Evolutionary conservation across 2,113 vertebrate species (phyloP), one percentile per base, ranked within the genome.

Genomic region (Gymnarchus niloticus): DNA sequence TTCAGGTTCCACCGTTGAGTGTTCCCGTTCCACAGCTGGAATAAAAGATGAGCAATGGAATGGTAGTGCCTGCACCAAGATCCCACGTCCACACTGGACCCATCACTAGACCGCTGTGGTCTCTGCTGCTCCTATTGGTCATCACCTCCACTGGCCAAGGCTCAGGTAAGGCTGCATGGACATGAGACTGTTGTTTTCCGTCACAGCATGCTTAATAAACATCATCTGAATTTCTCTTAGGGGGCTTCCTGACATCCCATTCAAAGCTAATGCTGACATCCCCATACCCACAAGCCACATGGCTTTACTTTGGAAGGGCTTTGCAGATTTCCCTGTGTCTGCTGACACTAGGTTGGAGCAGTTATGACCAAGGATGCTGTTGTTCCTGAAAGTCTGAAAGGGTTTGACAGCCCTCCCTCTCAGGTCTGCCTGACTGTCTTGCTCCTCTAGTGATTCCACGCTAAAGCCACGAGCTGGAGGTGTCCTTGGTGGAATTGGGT

Each of bases 11-110:
- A 81, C 81, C 81, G 19, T n/a, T 69, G 69, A 86, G 86, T 59
- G 77, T 46, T 78, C 88, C 89, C 89, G 89, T 88, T 91, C 90
- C 90, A 91, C 86, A 87, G 86, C 87, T 52, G 84, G 59, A 84
- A 78, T 83, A 51, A 85, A 94, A 93, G 87, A 94, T 94, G 93
- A 91, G 92, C 92, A 89, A 94, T 94, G 93, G 93, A 92, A 94
- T 93, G 90, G 88, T 83, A 89, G 88, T 90, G 90, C 90, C 89
- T 84, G 87, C 85, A 89, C 87, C 91, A 87, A 89, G 88, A 85
- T 83, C 89, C 84, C 87, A 44, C 48, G 81, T 81, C 88, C 85
- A 87, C 87, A 83, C 85, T 56, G 81, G 83, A 87, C 88, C 89
- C 83, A 52, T 86, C 85, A 86, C 82, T 59, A 86, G 88, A 88